These are phyloP conservation scores for Montipora cactus DNA, from an alignment of 64 coral and sea anemone genomes.

Conservation along the genomic window DNA sequence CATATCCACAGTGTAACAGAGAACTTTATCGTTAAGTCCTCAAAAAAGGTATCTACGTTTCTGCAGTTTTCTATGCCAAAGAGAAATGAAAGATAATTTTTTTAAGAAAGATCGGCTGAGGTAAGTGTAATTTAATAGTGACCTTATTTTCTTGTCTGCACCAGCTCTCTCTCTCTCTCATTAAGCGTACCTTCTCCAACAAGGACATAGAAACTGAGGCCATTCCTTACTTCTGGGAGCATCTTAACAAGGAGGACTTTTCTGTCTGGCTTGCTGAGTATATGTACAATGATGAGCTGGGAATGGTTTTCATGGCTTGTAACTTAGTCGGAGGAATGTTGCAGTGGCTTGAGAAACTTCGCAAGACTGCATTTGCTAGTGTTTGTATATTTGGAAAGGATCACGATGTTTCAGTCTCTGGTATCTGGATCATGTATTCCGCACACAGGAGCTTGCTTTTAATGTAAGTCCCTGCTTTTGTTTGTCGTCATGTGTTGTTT, in stretches of 20 bases:
- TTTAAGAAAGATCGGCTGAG: not conserved
- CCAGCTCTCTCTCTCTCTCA: too few species aligned
- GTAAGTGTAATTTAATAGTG: conserved; percentile 44
- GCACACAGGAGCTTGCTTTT: conserved; percentile 86
- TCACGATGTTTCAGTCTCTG: conserved; percentile 10
- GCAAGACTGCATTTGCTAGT: conserved; percentile 86
- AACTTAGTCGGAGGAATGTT: conserved; percentile 94
- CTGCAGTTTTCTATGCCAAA: too few species aligned
- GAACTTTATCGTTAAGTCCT: too few species aligned
- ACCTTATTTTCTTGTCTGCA: not conserved
- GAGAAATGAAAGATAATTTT: too few species aligned
- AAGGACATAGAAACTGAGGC: conserved; percentile 72
- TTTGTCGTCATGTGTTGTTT: not conserved
- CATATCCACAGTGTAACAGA: too few species aligned
- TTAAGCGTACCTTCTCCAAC: conserved; percentile 83
- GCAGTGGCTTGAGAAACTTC: conserved; percentile 82
- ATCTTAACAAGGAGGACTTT: conserved; percentile 94
- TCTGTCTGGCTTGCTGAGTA: conserved; percentile 95
- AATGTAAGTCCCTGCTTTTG: conserved; percentile 49
- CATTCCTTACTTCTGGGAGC: conserved; percentile 95
- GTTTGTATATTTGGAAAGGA: conserved; percentile 84
- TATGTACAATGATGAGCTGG: conserved; percentile 73
- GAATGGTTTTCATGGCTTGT: conserved; percentile 78
- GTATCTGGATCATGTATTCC: conserved; percentile 76
- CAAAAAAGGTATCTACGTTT: too few species aligned